Evolutionary conservation across 2,888 invertebrate genomes (phyloP), one percentile per base, ranked within the genome.

Genomic region (Chalcosyrphus nemorum): DNA sequence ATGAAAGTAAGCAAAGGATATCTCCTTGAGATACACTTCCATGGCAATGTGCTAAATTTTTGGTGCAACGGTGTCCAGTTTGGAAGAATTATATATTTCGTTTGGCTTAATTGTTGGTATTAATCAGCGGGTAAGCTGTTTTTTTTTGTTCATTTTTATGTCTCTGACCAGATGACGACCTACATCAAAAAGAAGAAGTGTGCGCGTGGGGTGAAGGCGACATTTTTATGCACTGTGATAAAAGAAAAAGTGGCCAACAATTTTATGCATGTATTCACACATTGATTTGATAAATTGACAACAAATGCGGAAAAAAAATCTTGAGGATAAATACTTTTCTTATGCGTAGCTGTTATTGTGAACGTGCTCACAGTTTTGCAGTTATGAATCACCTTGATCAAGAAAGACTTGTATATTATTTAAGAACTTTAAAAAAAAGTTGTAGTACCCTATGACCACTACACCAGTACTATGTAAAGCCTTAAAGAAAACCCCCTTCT

Each of bases 211-310:
- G 50, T 45, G 17, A 7, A 11, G 19, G 41, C 41, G 41, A 50
- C 11, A 29, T 38, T 13, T 13, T 38, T 13, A 5, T 4, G 24
- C 24, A 4, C 13, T 38, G 41, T 9, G 54, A 4, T 21, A n/a
- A 21, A 38, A 41, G 61, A 56, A 68, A 82, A 78, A 45, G 17
- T 27, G 74, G 65, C 61, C 81, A 78, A 78, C 65, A 74, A n/a
- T n/a, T 63, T 63, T 63, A 70, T 70, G 57, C 56, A 68, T 84
- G 72, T 72, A 70, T 81, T 63, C 32, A 61, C 70, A 70, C 45
- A 78, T 72, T 80, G 70, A 74, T 75, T 84, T 84, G 84, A 84
- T 84, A 80, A 84, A 84, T 84, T 74, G 80, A 74, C 80, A 84
- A 59, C 80, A 80, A 63, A 68, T 84, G 61, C 47, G 56, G 50